Evolutionary conservation across 2,888 invertebrate species (phyloP).

Genomic region (Acronicta psi): DNA sequence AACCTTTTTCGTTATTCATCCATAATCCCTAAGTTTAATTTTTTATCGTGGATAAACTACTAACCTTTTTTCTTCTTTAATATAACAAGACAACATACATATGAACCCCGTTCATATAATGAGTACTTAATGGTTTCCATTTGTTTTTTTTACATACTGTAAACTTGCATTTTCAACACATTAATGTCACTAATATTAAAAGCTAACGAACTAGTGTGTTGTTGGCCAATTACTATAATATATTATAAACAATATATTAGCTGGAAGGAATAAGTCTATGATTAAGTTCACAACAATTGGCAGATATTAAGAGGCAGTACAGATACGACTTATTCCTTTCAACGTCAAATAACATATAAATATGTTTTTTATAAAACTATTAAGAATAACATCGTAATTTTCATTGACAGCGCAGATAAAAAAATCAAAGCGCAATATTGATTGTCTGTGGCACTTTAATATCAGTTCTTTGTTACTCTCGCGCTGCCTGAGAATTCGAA

Average conservation of each 20-base stretch:
- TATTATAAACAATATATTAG: slow-evolving; percentile 63
- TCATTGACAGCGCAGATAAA: slow-evolving; percentile 64
- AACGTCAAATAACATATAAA: slow-evolving; percentile 42
- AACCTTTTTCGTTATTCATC: slow-evolving; percentile 83
- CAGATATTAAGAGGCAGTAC: slow-evolving; percentile 41
- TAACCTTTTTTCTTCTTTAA: slow-evolving; percentile 75
- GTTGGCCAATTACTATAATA: slow-evolving; percentile 72
- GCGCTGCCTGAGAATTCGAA: slow-evolving; percentile 61
- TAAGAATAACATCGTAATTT: slow-evolving; percentile 43
- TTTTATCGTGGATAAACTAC: slow-evolving; percentile 87
- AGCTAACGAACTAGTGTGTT: slow-evolving; percentile 80
- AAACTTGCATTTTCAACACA: slow-evolving; percentile 84
- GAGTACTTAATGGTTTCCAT: slow-evolving; percentile 67
- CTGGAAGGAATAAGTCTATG: slow-evolving; percentile 32
- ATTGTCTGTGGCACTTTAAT: slow-evolving; percentile 77
- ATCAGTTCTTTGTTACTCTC: slow-evolving; percentile 78
- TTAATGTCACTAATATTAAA: slow-evolving; percentile 88
- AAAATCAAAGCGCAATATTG: slow-evolving; percentile 70
- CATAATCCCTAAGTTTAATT: slow-evolving; percentile 83
- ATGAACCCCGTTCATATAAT: slow-evolving; percentile 80
- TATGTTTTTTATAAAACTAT: slow-evolving; percentile 57
- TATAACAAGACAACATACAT: slow-evolving; percentile 87
- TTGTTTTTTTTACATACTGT: slow-evolving; percentile 75
- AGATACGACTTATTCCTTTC: slow-evolving; percentile 51
- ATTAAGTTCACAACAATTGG: slow-evolving; percentile 56